Conservation (phyloP, 2,797 vertebrate genomes). For the Denticeps clupeoides region DNA sequence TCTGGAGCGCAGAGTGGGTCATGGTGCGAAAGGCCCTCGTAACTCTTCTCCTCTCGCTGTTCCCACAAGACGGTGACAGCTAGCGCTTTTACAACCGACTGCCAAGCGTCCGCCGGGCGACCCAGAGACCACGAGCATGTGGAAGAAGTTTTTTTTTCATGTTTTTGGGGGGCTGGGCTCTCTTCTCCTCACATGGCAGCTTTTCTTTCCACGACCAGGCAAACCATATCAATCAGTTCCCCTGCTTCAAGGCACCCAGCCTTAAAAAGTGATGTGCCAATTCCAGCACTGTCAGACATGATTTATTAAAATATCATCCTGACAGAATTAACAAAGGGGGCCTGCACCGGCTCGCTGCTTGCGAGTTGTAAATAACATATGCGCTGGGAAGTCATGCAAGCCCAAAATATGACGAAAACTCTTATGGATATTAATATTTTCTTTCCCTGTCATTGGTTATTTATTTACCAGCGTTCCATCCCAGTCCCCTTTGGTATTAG, state of each 20-base stretch:
- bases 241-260: slow-evolving; percentile 6
- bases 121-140: no score
- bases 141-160: no score
- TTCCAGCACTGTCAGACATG: slow-evolving; percentile 20
- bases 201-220: slow-evolving; percentile 3
- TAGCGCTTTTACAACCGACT: no score
- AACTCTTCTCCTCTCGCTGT: no score
- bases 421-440: slow-evolving; percentile 42
- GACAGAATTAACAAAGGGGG: slow-evolving; percentile 25
- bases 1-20: no score
- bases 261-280: slow-evolving; percentile 13
- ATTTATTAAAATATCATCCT: slow-evolving; percentile 35
- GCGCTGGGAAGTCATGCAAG: slow-evolving; percentile 34
- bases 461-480: slow-evolving; percentile 37
- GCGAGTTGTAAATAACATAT: slow-evolving; percentile 33
- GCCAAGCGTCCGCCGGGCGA: no score
- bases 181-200: not conserved
- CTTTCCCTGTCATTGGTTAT: slow-evolving; percentile 39
- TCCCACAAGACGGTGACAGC: no score
- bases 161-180: no score
- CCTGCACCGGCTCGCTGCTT: slow-evolving; percentile 4
- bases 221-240: slow-evolving; percentile 9
- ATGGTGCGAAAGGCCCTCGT: no score
- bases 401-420: slow-evolving; percentile 29
- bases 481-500: slow-evolving; percentile 35